Conservation (phyloP, 2,113 vertebrate species). For the Hippocampus comes region DNA sequence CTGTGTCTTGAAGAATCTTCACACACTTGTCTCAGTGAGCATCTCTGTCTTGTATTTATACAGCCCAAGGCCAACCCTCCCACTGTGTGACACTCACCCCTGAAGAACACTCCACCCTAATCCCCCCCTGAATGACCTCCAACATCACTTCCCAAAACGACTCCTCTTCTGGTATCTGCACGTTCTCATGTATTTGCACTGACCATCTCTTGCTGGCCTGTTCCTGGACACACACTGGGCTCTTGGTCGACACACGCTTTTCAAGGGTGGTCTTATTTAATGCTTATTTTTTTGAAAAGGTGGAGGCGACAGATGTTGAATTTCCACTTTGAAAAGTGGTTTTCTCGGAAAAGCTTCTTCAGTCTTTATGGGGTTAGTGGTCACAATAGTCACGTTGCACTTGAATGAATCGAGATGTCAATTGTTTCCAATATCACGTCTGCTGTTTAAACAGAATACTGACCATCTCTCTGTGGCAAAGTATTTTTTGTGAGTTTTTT, state of each 20-base stretch:
- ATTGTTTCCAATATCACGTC: too few species aligned
- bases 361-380: neutral
- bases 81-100: conserved; percentile 33
- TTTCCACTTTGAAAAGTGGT: neutral
- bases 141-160: conserved; percentile 46
- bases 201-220: neutral
- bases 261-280: neutral
- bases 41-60: conserved; percentile 52
- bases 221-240: conserved; percentile 8
- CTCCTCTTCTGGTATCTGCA: conserved; percentile 14
- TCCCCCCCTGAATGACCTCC: conserved; percentile 44
- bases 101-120: conserved; percentile 7
- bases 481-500: too few species aligned
- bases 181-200: conserved; percentile 14
- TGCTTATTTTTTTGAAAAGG: neutral
- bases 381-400: too few species aligned
- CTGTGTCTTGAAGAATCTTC: conserved; percentile 1
- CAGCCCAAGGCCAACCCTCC: conserved; percentile 21
- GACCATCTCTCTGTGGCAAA: too few species aligned
- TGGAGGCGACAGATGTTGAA: neutral
- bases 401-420: too few species aligned
- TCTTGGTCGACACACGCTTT: conserved; percentile 10
- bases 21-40: neutral
- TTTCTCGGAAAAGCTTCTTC: neutral
- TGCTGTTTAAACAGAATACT: too few species aligned